Evolutionary conservation across 2,888 invertebrate genomes (phyloP).

Genomic region (Aproaerema taeniolella): DNA sequence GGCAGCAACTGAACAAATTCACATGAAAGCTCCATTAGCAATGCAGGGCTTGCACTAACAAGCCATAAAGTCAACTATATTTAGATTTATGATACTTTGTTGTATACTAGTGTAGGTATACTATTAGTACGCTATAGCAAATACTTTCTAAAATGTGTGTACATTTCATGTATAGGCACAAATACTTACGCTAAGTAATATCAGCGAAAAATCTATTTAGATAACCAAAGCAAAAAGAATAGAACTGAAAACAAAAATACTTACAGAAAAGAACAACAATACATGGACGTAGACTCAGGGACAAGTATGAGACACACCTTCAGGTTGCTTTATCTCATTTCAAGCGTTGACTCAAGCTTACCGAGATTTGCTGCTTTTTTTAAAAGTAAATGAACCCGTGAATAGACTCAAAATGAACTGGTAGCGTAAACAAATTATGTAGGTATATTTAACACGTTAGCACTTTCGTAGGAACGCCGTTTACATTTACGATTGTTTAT

Average conservation of each 20-base stretch:
- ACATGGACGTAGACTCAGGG: constrained; percentile 66
- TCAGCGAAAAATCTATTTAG: too few relatives aligned
- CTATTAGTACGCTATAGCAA: too few relatives aligned
- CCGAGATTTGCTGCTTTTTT: constrained; percentile 31
- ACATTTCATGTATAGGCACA: too few relatives aligned
- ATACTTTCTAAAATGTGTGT: too few relatives aligned
- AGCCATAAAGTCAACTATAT: constrained; percentile 2
- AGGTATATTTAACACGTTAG: constrained; percentile 38
- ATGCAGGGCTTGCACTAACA: neutral
- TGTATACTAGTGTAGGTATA: neutral
- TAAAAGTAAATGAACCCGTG: constrained; percentile 35
- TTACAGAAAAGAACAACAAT: constrained; percentile 77
- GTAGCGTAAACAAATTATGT: constrained; percentile 48
- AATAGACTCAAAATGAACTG: constrained; percentile 27
- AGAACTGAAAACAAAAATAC: constrained; percentile 39
- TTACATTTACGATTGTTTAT: neutral
- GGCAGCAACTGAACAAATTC: constrained; percentile 2
- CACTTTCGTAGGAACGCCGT: constrained; percentile 23
- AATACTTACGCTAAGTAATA: too few relatives aligned
- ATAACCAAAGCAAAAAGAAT: too few relatives aligned
- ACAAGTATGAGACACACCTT: constrained; percentile 35
- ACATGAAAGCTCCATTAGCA: constrained; percentile 1
- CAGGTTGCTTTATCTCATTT: constrained; percentile 40
- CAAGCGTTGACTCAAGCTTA: constrained; percentile 28
- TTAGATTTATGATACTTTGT: constrained; percentile 4